phyloP scores from a whole-genome alignment of 2,113 vertebrate genomes.

The Sminthopsis crassicaudata region DNA sequence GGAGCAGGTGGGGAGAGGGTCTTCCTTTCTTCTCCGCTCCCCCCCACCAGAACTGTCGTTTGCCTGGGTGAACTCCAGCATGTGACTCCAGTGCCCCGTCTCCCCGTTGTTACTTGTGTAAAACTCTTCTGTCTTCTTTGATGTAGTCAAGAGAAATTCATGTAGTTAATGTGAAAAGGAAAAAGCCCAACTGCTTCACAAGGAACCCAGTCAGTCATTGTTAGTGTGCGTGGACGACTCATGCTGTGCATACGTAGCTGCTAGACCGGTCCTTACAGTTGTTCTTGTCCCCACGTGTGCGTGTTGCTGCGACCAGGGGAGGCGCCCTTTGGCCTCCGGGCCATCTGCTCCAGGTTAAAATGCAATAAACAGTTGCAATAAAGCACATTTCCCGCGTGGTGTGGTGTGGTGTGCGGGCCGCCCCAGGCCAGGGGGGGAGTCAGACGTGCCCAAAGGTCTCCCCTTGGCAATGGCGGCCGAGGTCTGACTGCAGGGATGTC shows the following conservation, averaged over 20 bases:
- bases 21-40: conserved; percentile 22
- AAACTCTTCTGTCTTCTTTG: conserved; percentile 88
- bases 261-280: conserved; percentile 88
- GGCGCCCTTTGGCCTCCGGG: conserved; percentile 70
- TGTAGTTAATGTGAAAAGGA: conserved; percentile 86
- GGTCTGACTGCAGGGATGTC: not conserved
- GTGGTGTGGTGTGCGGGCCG: not conserved
- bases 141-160: conserved; percentile 84
- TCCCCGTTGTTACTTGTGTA: conserved; percentile 89
- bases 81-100: conserved; percentile 89
- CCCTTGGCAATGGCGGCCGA: not conserved
- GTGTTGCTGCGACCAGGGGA: conserved; percentile 52
- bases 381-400: conserved; percentile 78
- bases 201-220: conserved; percentile 84
- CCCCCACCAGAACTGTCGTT: conserved; percentile 76
- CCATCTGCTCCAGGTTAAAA: conserved; percentile 86
- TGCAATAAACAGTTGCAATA: conserved; percentile 89
- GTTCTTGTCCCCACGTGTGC: conserved; percentile 87
- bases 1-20: not conserved
- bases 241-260: conserved; percentile 83
- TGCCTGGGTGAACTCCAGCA: conserved; percentile 86
- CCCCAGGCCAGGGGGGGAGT: too few species aligned
- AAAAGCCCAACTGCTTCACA: conserved; percentile 84
- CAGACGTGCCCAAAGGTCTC: too few species aligned
- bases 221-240: conserved; percentile 85